Base-by-base conservation (phyloP, 2,113 vertebrate species). In the Centropristis striata region DNA sequence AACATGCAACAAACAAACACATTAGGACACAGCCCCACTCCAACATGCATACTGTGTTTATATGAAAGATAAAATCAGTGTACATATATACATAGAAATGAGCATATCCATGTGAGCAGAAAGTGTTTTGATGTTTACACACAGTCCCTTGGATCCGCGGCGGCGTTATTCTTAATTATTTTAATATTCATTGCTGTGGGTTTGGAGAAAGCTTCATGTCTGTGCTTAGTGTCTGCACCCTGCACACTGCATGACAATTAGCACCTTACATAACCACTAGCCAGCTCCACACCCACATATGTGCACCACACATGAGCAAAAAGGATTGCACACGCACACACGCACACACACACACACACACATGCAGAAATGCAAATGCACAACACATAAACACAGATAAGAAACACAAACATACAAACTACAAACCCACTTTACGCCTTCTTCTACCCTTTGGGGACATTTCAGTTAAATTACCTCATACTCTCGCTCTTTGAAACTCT, bases 211-310 rank as follows among this genome's bases (percentile, higher is more conserved):
- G 84, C 81, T 78, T 81, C 88, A 82, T 79, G 86, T 87, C 89
- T 86, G 83, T 83, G 86, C 82, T 85, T 57, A 65, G 72, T 66
- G 86, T 83, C 85, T 89, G 86, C 77, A 77, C 77, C 65, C 81
- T 76, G 83, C 61, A 5, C 86, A 25, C 80, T 85, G 88, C 89
- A 93, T 92, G 80, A 91, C 81, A 92, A 93, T 91, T 92, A 91
- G 79, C 49, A 47, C 66, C 79, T 93, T 92, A 91, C 81, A 83
- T 91, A 92, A 92, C 68, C 65, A 27, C 66, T 65, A 75, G 78
- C 79, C 81, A 80, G 81, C 55, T 78, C 61, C 80, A 84, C 84
- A 85, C 86, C 86, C 89, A 86, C 80, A 81, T 69, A 66, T 28
- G 65, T 61, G 27, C 64, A n/a, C 25, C 67, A 54, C 63, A 78